phyloP scores from a whole-genome alignment of 2,797 vertebrate genomes.

The Molossus molossus region DNA sequence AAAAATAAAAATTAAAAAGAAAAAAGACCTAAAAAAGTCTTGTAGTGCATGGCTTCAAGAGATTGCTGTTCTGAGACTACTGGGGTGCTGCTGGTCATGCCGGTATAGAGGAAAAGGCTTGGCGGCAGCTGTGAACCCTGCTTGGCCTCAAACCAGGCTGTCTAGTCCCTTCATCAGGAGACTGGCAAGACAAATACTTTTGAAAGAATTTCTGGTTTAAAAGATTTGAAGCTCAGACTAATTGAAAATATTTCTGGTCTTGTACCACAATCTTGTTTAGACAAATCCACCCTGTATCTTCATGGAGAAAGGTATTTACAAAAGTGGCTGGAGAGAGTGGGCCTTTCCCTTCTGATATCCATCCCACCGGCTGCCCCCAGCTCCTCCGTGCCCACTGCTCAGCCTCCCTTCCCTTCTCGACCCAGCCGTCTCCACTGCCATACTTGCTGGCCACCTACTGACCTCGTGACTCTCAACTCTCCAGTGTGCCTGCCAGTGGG shows the following conservation, averaged over 20 bases:
- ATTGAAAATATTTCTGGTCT: neutral
- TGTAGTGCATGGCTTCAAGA: neutral
- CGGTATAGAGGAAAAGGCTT: neutral
- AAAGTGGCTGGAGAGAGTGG: neutral
- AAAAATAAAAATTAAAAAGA: no score
- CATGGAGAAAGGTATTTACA: neutral
- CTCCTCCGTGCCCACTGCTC: neutral
- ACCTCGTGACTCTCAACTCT: neutral
- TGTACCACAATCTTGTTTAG: neutral
- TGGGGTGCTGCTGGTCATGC: no score
- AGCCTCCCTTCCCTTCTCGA: neutral
- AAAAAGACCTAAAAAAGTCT: neutral
- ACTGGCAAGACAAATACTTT: neutral
- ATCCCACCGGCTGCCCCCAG: neutral
- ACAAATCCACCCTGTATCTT: neutral
- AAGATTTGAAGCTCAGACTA: neutral
- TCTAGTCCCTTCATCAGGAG: neutral
- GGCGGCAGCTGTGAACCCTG: neutral
- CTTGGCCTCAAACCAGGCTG: neutral
- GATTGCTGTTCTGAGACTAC: no score
- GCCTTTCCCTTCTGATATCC: neutral
- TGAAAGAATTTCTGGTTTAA: neutral
- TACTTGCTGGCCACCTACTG: neutral
- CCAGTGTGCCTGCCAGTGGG: neutral
- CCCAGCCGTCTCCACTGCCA: no score